Conservation (phyloP, 2,113 vertebrate species). For the Lepisosteus osseus region DNA sequence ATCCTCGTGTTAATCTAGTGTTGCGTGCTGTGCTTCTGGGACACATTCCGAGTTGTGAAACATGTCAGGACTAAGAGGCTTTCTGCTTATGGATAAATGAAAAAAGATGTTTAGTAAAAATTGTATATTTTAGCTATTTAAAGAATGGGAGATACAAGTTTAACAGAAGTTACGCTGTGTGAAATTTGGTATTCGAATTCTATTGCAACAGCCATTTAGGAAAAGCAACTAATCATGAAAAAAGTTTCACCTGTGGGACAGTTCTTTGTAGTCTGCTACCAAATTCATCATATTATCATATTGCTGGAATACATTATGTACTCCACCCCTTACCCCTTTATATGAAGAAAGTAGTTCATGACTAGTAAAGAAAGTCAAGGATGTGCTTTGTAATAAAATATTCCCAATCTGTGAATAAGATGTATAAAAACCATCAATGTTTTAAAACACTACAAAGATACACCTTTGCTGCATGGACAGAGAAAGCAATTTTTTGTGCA, state of each 20-base stretch:
- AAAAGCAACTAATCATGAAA: slow-evolving; percentile 42
- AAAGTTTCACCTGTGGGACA: slow-evolving; percentile 48
- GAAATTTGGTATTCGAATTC: slow-evolving; percentile 36
- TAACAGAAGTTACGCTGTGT: background rate
- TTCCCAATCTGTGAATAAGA: too few relatives aligned
- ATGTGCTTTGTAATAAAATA: slow-evolving; percentile 2
- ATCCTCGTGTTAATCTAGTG: too few relatives aligned
- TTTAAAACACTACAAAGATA: slow-evolving; percentile 13
- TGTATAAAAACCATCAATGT: background rate
- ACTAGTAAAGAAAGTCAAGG: slow-evolving; percentile 25
- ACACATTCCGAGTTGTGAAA: too few relatives aligned
- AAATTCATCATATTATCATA: slow-evolving; percentile 30
- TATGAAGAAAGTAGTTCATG: slow-evolving; percentile 26
- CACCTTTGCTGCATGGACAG: slow-evolving; percentile 6
- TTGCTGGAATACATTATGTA: slow-evolving; percentile 6
- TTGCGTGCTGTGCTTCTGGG: too few relatives aligned
- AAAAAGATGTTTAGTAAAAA: too few relatives aligned
- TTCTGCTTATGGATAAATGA: too few relatives aligned
- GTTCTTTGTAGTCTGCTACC: slow-evolving; percentile 36
- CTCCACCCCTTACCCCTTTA: slow-evolving; percentile 2
- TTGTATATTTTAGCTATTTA: too few relatives aligned
- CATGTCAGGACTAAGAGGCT: too few relatives aligned
- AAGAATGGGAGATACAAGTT: too few relatives aligned
- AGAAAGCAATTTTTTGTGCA: slow-evolving; percentile 23
- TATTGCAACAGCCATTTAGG: slow-evolving; percentile 46